These are phyloP conservation scores for Cygnus buccinator DNA, from an alignment of 2,113 vertebrate genomes.

Conservation along the genomic window DNA sequence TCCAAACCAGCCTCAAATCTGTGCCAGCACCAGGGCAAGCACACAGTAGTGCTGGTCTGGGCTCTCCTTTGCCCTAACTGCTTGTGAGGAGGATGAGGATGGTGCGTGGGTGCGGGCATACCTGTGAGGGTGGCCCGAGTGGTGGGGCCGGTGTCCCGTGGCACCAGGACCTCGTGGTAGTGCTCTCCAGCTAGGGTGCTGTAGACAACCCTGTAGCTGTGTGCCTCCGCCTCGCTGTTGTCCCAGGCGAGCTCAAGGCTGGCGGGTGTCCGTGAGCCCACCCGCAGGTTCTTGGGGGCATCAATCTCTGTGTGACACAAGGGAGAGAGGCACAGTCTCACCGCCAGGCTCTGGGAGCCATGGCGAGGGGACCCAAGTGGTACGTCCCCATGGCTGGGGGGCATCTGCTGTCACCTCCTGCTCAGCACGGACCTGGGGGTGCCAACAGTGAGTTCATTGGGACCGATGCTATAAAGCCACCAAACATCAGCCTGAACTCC, in stretches of 20 bases:
- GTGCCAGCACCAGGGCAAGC: neutral
- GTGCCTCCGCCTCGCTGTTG: constrained; percentile 93
- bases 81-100: neutral
- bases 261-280: constrained; percentile 84
- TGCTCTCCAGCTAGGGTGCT: constrained; percentile 95
- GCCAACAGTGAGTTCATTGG: neutral
- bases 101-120: neutral
- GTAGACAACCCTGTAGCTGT: constrained; percentile 91
- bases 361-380: neutral
- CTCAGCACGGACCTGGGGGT: neutral
- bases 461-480: neutral
- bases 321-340: constrained; percentile 64
- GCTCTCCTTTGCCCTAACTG: neutral
- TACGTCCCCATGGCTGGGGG: neutral
- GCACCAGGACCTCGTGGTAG: constrained; percentile 90
- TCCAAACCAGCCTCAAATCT: neutral
- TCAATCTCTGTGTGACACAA: constrained; percentile 90
- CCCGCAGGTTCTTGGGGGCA: constrained; percentile 92
- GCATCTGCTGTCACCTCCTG: neutral
- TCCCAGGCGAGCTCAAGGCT: constrained; percentile 94
- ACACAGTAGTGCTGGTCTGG: neutral
- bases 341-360: accelerated
- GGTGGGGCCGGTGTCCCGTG: constrained; percentile 80
- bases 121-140: constrained; percentile 87
- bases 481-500: neutral